Evolutionary conservation across 2,113 vertebrate species (phyloP).

Genomic region (Camelus bactrianus): DNA sequence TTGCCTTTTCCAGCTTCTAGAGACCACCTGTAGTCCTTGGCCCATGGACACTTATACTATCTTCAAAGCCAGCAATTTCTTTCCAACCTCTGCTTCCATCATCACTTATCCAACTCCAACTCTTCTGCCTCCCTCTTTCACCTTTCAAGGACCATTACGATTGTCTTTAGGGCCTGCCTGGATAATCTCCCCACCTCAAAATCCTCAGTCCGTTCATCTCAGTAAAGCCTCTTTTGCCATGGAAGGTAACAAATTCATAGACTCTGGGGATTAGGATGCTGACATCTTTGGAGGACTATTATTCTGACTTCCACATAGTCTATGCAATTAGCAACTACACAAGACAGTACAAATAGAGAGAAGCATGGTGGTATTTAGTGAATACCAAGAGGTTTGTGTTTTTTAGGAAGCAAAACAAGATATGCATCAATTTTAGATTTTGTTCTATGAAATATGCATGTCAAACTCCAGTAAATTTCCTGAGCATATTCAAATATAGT

Average conservation of each 20-base stretch:
- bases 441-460: not conserved
- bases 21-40: not conserved
- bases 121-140: not conserved
- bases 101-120: not conserved
- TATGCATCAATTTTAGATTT: not conserved
- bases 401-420: not conserved
- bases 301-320: not conserved
- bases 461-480: not conserved
- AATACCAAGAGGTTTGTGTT: not conserved
- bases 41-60: not conserved
- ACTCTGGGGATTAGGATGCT: not conserved
- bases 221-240: not conserved
- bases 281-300: not conserved
- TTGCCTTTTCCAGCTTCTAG: not conserved
- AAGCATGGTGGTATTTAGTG: not conserved
- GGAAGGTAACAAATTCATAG: not conserved
- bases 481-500: not conserved
- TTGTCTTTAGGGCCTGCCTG: not conserved
- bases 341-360: not conserved
- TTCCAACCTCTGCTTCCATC: not conserved
- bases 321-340: not conserved
- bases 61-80: not conserved
- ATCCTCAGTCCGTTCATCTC: not conserved
- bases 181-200: not conserved
- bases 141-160: not conserved